Percentiles rank a stretch among this genome's conserved stretches.
These are phyloP conservation scores for Thomomys bottae DNA, from an alignment of 2,113 vertebrate genomes.

Conservation along the genomic window DNA sequence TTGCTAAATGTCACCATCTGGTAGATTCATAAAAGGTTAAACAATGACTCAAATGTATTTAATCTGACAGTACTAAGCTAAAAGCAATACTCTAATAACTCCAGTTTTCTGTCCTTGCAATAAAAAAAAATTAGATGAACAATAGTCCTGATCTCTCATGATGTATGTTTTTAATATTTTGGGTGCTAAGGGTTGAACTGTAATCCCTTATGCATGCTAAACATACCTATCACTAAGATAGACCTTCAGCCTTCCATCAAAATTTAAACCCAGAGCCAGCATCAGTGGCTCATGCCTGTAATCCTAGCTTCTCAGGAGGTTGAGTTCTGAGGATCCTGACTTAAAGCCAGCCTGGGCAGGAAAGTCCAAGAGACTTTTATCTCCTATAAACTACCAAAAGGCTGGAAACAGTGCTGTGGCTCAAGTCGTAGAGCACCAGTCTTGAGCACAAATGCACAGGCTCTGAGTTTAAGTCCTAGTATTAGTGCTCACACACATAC, in stretches of 20 bases:
- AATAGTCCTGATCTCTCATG: not conserved
- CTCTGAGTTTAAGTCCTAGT: too few relatives aligned
- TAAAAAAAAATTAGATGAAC: conserved; percentile 4
- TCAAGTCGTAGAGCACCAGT: too few relatives aligned
- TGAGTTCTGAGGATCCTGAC: too few relatives aligned
- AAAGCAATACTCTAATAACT: conserved; percentile 22
- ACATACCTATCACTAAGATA: not conserved
- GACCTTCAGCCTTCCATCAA: not conserved
- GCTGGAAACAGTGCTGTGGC: too few relatives aligned
- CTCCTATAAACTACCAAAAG: too few relatives aligned
- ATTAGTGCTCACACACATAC: too few relatives aligned
- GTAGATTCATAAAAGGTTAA: not conserved
- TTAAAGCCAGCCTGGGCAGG: too few relatives aligned
- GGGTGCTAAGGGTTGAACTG: not conserved
- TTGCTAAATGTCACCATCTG: not conserved
- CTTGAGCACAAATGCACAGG: too few relatives aligned
- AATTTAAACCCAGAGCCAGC: not conserved
- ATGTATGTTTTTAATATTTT: conserved; percentile 1
- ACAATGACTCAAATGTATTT: conserved; percentile 11
- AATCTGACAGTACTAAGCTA: not conserved
- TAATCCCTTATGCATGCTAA: not conserved
- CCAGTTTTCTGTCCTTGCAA: not conserved
- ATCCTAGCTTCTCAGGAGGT: too few relatives aligned
- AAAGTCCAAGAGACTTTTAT: too few relatives aligned
- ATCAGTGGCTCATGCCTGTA: too few relatives aligned